phyloP scores from a whole-genome alignment of 1,140 invertebrate genomes.

The Scaptomyza pallida region DNA sequence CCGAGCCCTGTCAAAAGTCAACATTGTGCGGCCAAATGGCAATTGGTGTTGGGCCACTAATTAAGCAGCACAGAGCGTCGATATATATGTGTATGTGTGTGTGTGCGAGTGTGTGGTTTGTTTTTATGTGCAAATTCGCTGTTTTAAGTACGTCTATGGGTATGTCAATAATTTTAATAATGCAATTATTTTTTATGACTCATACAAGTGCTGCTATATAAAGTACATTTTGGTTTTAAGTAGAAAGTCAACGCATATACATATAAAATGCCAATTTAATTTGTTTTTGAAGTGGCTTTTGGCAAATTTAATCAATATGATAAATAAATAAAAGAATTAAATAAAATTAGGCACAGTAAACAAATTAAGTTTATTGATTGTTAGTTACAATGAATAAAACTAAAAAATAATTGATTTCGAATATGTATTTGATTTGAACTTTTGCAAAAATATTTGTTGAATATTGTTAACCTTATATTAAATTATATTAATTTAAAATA shows the following conservation, averaged over 20 bases:
- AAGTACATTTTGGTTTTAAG: neutral
- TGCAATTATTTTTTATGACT: conserved; percentile 28
- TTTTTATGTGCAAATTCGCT: conserved; percentile 9
- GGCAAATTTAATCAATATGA: no score
- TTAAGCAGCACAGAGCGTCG: conserved; percentile 45
- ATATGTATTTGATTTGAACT: no score
- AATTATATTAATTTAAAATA: no score
- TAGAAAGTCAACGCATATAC: neutral
- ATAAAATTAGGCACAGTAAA: no score
- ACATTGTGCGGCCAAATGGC: conserved; percentile 20
- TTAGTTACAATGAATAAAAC: no score
- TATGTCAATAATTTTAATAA: conserved; percentile 12
- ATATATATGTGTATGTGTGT: neutral
- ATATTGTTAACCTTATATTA: no score
- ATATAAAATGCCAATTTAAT: neutral
- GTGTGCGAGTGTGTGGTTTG: neutral
- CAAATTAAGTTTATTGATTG: no score
- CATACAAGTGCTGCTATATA: conserved; percentile 7
- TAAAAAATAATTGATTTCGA: no score
- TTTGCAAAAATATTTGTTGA: no score
- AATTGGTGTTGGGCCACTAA: conserved; percentile 30
- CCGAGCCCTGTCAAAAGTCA: conserved; percentile 30
- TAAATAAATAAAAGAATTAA: no score
- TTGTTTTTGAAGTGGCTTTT: neutral
- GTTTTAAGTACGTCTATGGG: conserved; percentile 7